phyloP scores from a whole-genome alignment of 2,113 vertebrate genomes.

The Dolichotis patagonum region DNA sequence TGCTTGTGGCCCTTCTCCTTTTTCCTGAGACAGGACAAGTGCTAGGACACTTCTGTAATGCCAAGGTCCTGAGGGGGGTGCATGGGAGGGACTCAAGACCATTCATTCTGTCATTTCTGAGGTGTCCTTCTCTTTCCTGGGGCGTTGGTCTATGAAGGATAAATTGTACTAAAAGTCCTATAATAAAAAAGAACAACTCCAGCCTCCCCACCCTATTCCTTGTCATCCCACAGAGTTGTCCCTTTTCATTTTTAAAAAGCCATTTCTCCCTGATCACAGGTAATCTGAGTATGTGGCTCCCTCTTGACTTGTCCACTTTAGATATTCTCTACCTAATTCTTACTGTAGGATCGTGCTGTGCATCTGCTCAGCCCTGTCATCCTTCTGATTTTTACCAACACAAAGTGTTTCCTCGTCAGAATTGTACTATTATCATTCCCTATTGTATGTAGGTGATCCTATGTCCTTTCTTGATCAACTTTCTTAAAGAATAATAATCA shows the following conservation, averaged over 20 bases:
- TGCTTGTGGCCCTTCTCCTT: neutral
- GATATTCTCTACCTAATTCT: neutral
- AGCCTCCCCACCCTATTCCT: neutral
- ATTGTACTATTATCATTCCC: neutral
- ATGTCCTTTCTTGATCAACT: neutral
- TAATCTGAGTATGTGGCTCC: neutral
- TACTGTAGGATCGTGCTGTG: neutral
- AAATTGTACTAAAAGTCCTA: neutral
- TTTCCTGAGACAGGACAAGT: neutral
- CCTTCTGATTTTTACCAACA: neutral
- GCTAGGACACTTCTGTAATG: neutral
- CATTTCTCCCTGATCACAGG: conserved; percentile 53
- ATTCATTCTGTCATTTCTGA: neutral
- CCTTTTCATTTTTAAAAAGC: conserved; percentile 39
- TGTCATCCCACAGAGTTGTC: neutral
- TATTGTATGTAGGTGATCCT: neutral
- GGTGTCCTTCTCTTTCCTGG: neutral
- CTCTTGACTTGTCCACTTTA: neutral
- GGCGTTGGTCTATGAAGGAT: neutral
- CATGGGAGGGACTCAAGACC: neutral
- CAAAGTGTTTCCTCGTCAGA: neutral
- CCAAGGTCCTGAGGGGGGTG: neutral
- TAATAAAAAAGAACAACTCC: neutral
- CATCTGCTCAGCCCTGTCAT: neutral
- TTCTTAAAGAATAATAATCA: neutral